Evolutionary conservation across 2,113 vertebrate species (phyloP).

Genomic region (Orientallactaga bullata): DNA sequence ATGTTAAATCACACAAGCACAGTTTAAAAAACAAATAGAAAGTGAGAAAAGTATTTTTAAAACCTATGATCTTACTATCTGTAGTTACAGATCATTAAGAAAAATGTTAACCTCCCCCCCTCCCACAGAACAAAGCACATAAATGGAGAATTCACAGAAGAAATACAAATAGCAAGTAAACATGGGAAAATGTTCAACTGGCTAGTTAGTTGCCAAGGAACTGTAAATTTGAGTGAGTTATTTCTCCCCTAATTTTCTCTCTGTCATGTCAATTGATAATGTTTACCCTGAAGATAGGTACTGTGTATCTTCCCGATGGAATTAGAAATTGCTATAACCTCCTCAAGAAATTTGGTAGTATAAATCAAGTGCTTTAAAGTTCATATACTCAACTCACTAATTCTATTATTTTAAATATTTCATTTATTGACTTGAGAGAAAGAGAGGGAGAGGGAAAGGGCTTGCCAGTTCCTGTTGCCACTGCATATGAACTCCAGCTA

Average conservation of each 20-base stretch:
- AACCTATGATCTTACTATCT: background rate
- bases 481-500: too few species aligned
- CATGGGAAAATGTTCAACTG: background rate
- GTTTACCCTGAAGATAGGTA: background rate
- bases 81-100: background rate
- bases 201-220: background rate
- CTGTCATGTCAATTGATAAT: background rate
- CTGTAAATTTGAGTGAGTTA: background rate
- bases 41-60: constrained; percentile 40
- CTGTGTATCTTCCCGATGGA: background rate
- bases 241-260: background rate
- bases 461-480: too few species aligned
- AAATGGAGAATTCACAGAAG: background rate
- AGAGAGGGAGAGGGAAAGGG: too few species aligned
- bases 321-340: background rate
- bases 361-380: constrained; percentile 2
- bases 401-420: too few species aligned
- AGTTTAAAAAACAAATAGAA: constrained; percentile 49
- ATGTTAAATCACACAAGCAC: constrained; percentile 17
- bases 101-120: background rate
- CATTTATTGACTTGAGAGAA: too few species aligned
- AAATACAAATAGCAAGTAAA: background rate
- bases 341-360: background rate
- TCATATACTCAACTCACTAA: background rate
- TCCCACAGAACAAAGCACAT: background rate